A percentile compares a stretch with the other conserved stretches of the same genome.
Conservation (phyloP, 2,797 vertebrate genomes). For the Mus caroli region DNA sequence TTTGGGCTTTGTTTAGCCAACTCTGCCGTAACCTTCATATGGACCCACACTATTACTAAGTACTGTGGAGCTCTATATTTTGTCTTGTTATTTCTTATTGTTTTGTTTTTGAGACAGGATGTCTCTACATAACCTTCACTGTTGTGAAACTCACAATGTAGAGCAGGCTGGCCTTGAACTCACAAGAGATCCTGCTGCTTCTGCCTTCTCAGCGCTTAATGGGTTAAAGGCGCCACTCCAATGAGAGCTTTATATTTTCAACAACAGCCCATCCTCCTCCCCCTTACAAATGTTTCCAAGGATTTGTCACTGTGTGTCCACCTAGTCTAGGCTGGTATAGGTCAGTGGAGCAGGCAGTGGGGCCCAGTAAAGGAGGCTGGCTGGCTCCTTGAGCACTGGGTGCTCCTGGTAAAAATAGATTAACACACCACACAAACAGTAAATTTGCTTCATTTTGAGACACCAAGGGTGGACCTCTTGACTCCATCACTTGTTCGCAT, state of each 20-base stretch:
- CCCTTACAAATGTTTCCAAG: conserved; percentile 40
- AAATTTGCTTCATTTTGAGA: conserved; percentile 69
- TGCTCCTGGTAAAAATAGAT: conserved; percentile 48
- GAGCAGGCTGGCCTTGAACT: not conserved
- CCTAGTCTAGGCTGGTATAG: not conserved
- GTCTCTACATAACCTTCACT: not conserved
- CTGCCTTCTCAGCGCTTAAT: not conserved
- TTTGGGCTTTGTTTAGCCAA: conserved; percentile 10
- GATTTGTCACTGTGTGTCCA: conserved; percentile 46
- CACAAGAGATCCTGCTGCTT: not conserved
- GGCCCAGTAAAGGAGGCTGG: conserved; percentile 8
- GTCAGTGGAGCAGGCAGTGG: not conserved
- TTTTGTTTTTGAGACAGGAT: not conserved
- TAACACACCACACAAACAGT: conserved; percentile 60
- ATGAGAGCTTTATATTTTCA: conserved; percentile 25
- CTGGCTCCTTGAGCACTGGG: not conserved
- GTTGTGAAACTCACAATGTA: not conserved
- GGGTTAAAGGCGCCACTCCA: not conserved
- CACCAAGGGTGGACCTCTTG: not conserved
- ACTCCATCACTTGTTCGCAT: conserved; percentile 55
- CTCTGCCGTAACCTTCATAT: not conserved
- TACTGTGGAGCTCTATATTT: conserved; percentile 35
- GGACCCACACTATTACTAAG: conserved; percentile 40
- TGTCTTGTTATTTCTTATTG: not conserved
- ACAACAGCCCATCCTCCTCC: not conserved